Evolutionary conservation across 1,140 invertebrate genomes (phyloP).

Genomic region (Oscheius sp.): DNA sequence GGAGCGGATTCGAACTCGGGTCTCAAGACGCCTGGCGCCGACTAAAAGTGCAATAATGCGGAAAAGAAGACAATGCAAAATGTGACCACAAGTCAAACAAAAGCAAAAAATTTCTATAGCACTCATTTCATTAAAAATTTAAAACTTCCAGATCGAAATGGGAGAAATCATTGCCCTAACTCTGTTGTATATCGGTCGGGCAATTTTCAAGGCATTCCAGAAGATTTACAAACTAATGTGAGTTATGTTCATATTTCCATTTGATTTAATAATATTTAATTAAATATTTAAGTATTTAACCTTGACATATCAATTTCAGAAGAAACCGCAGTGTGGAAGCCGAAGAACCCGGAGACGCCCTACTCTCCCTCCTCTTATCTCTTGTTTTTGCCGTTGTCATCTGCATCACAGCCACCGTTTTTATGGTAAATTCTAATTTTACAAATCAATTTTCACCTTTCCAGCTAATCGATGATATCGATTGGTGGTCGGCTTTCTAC

Average conservation of each 20-base stretch:
- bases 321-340: neutral
- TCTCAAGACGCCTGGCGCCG: no score
- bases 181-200: neutral
- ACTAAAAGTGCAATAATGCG: no score
- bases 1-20: no score
- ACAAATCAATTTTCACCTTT: neutral
- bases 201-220: neutral
- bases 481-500: neutral
- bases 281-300: no score
- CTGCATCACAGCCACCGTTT: slow-evolving; percentile 18
- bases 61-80: no score
- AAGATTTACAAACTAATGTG: neutral
- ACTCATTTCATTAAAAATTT: no score
- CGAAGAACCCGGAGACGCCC: neutral
- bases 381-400: slow-evolving; percentile 22
- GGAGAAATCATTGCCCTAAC: neutral
- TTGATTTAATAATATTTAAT: no score
- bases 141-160: slow-evolving; percentile 10
- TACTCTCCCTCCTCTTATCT: neutral
- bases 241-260: neutral
- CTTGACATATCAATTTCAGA: no score
- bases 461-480: slow-evolving; percentile 1
- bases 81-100: no score
- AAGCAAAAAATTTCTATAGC: no score
- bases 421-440: neutral